phyloP scores from a whole-genome alignment of 2,113 vertebrate genomes.

The Rhynchomys soricoides region DNA sequence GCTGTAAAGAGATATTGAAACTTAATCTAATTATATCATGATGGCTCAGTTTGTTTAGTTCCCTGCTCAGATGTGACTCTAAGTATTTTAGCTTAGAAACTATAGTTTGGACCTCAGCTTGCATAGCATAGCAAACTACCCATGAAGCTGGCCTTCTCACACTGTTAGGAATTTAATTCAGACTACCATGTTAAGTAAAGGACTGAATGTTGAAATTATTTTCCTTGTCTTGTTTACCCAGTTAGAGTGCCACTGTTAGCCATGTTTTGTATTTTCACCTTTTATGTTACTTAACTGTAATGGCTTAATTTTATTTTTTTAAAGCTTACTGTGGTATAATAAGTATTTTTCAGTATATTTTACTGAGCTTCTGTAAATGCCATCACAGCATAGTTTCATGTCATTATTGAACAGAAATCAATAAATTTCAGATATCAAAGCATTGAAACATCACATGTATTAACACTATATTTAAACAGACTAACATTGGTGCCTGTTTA shows the following conservation, averaged over 20 bases:
- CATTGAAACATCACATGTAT: slow-evolving; percentile 29
- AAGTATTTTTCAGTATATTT: slow-evolving; percentile 64
- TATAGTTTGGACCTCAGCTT: not conserved
- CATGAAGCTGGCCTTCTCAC: not conserved
- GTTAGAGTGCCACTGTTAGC: slow-evolving; percentile 35
- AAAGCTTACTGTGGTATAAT: slow-evolving; percentile 61
- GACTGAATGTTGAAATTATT: slow-evolving; percentile 10
- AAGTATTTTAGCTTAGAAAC: not conserved
- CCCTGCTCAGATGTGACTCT: not conserved
- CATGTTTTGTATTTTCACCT: slow-evolving; percentile 41
- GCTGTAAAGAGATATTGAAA: not conserved
- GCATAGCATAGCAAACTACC: not conserved
- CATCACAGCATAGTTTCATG: slow-evolving; percentile 59
- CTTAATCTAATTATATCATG: not conserved
- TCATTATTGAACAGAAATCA: slow-evolving; percentile 57
- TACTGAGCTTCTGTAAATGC: slow-evolving; percentile 55
- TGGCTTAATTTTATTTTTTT: slow-evolving; percentile 64
- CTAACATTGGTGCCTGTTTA: not conserved
- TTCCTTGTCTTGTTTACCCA: slow-evolving; percentile 10
- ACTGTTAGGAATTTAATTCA: not conserved
- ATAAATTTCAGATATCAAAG: slow-evolving; percentile 62
- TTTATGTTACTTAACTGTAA: slow-evolving; percentile 59
- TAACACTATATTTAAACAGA: not conserved
- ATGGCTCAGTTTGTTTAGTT: not conserved
- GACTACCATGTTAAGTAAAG: not conserved